Percentiles rank a stretch among this genome's conserved stretches.
phyloP scores from a whole-genome alignment of 2,113 vertebrate genomes.

The Lutjanus erythropterus region DNA sequence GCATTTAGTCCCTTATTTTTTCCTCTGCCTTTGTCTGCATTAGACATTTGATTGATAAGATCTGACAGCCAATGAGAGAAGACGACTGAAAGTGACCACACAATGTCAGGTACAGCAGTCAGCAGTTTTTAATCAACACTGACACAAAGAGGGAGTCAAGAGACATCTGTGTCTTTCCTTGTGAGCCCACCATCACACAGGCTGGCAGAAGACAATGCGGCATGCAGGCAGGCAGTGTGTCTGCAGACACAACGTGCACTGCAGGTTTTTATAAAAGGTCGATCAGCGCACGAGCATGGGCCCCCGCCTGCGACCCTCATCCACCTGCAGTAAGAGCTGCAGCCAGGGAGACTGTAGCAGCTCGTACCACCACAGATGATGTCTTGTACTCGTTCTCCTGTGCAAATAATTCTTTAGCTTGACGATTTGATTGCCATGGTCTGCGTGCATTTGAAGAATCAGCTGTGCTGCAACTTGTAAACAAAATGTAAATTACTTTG shows the following conservation, averaged over 20 bases:
- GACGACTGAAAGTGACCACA: constrained; percentile 24
- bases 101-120: constrained; percentile 25
- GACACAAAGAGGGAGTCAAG: constrained; percentile 17
- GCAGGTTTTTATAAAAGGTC: constrained; percentile 60
- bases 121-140: constrained; percentile 46
- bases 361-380: background rate
- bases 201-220: constrained; percentile 55
- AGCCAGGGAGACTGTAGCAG: background rate
- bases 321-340: constrained; percentile 32
- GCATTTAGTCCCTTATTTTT: background rate
- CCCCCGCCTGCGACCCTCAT: constrained; percentile 20
- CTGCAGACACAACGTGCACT: constrained; percentile 58
- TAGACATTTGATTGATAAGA: constrained; percentile 25
- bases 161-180: constrained; percentile 18
- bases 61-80: constrained; percentile 18
- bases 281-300: constrained; percentile 1
- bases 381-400: background rate
- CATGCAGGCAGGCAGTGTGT: constrained; percentile 28
- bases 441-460: background rate
- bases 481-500: background rate
- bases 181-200: constrained; percentile 28
- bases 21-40: constrained; percentile 1
- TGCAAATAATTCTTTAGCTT: too few species aligned
- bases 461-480: background rate
- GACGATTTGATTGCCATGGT: background rate